phyloP scores from a whole-genome alignment of 2,888 invertebrate species.

The Eulithis testata region DNA sequence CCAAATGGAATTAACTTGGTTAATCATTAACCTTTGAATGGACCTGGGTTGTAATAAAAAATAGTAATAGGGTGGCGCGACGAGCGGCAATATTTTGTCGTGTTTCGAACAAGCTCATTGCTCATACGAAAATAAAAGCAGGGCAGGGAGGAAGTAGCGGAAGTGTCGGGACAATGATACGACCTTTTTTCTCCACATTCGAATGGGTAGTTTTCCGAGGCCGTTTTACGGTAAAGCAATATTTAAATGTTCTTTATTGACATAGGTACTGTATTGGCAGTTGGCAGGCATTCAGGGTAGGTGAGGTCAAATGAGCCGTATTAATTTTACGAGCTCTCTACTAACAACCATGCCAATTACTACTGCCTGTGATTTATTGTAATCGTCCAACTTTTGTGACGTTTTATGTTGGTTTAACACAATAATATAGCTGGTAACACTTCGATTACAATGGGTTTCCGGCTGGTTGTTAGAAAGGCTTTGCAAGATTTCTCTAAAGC shows the following conservation, averaged over 20 bases:
- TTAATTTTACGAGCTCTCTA: conserved; percentile 47
- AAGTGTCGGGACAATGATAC: conserved; percentile 18
- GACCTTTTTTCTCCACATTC: conserved; percentile 14
- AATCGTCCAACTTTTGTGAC: conserved; percentile 31
- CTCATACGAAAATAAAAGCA: conserved; percentile 20
- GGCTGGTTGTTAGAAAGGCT: background rate
- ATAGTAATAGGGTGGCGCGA: conserved; percentile 25
- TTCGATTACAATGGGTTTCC: background rate
- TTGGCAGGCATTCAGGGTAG: conserved; percentile 42
- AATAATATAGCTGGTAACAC: background rate
- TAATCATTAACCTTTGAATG: conserved; percentile 46
- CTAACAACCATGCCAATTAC: conserved; percentile 34
- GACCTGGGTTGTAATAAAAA: conserved; percentile 14
- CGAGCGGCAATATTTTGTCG: conserved; percentile 15
- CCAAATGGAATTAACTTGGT: conserved; percentile 54
- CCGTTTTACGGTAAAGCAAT: conserved; percentile 35
- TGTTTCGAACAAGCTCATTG: conserved; percentile 9
- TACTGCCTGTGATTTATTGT: conserved; percentile 37
- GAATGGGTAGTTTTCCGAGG: conserved; percentile 4
- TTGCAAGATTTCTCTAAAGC: too few species aligned
- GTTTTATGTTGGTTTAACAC: conserved; percentile 23
- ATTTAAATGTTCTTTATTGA: conserved; percentile 46
- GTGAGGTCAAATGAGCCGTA: conserved; percentile 47
- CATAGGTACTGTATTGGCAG: conserved; percentile 30
- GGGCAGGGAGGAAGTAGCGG: conserved; percentile 16